These are phyloP conservation scores for Megalops atlanticus DNA, from an alignment of 2,113 vertebrate genomes.

Conservation along the genomic window DNA sequence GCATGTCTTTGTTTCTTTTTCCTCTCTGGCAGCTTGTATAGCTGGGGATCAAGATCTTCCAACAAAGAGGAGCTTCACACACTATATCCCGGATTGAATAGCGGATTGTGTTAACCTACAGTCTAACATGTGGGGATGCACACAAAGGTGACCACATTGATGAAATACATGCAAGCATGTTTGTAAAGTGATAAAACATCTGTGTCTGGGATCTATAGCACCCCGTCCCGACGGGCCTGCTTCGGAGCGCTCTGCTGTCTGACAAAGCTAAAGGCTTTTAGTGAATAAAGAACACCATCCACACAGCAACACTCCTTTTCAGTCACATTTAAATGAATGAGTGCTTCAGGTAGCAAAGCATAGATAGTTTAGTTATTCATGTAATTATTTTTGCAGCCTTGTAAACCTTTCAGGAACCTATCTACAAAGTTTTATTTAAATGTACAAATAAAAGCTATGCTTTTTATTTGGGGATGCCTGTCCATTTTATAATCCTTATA, in stretches of 20 bases:
- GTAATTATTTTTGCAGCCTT: too few species aligned
- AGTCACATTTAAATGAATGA: background rate
- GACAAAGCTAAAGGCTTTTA: slow-evolving; percentile 5
- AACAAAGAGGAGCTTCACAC: slow-evolving; percentile 1
- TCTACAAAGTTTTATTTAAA: too few species aligned
- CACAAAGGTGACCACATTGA: slow-evolving; percentile 3
- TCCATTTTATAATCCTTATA: too few species aligned
- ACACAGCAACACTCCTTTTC: background rate
- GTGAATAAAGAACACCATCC: background rate
- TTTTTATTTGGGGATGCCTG: too few species aligned
- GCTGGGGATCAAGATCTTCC: background rate
- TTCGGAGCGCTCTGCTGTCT: slow-evolving; percentile 15
- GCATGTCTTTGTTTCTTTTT: background rate
- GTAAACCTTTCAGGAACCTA: too few species aligned
- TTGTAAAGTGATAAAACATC: slow-evolving; percentile 23
- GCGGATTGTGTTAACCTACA: slow-evolving; percentile 1
- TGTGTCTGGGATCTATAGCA: slow-evolving; percentile 5
- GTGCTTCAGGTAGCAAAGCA: background rate
- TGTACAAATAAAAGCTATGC: too few species aligned
- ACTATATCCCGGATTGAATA: background rate
- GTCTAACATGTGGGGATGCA: background rate
- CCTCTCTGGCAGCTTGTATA: background rate
- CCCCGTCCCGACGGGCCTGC: slow-evolving; percentile 8
- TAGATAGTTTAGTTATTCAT: too few species aligned
- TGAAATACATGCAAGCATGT: background rate